phyloP scores from a whole-genome alignment of 2,888 invertebrate genomes.

The Drosophila infuscata region DNA sequence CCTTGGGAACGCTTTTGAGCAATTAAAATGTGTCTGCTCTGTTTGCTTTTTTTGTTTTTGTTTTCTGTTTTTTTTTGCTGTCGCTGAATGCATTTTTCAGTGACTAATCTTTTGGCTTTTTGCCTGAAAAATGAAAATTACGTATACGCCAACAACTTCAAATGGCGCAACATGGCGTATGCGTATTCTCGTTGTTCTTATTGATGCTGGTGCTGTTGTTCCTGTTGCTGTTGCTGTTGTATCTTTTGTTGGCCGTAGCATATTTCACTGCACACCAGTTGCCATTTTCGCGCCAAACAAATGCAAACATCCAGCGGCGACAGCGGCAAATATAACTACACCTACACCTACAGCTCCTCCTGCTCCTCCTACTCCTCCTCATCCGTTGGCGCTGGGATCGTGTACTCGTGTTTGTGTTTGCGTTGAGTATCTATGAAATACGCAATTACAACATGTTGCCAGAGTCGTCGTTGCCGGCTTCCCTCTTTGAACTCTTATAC shows the following conservation, averaged over 20 bases:
- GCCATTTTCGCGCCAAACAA: conserved; percentile 71
- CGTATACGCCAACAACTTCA: conserved; percentile 74
- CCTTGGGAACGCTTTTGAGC: conserved; percentile 58
- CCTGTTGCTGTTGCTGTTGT: conserved; percentile 27
- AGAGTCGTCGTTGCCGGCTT: conserved; percentile 51
- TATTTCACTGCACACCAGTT: conserved; percentile 75
- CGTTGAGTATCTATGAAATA: conserved; percentile 69
- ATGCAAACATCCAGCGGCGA: conserved; percentile 60
- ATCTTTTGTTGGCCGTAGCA: conserved; percentile 27
- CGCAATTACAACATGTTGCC: conserved; percentile 79
- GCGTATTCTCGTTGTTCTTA: conserved; percentile 50
- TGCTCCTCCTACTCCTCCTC: neutral
- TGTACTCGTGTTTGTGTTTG: conserved; percentile 3
- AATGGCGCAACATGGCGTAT: conserved; percentile 75
- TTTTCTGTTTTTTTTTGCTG: conserved; percentile 28
- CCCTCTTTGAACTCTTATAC: conserved; percentile 66
- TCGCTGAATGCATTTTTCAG: conserved; percentile 51
- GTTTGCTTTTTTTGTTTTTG: conserved; percentile 13
- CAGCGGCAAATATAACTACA: conserved; percentile 48
- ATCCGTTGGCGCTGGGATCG: neutral
- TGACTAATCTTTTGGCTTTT: conserved; percentile 52
- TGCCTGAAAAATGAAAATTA: conserved; percentile 73
- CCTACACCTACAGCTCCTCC: neutral
- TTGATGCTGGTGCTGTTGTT: conserved; percentile 43
- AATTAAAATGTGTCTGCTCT: conserved; percentile 72